Evolutionary conservation across 2,888 invertebrate species (phyloP), one percentile per base, ranked within the genome.

Genomic region (Salpingus planirostris): DNA sequence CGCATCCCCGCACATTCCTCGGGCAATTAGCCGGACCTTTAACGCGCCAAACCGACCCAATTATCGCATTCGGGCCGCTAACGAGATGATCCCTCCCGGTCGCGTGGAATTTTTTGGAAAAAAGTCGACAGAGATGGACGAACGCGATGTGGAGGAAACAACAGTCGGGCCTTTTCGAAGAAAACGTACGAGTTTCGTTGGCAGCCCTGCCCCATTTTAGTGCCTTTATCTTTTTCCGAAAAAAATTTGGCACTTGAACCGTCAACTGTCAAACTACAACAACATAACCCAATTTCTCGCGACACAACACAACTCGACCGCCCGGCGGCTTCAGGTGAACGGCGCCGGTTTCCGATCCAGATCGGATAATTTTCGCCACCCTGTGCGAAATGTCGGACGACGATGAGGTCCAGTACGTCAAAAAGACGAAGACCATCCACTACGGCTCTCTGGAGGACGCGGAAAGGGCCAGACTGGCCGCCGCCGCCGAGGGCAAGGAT

Each of bases 401-500:
- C 35, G 82, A 87, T 35, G 87, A 86, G 55, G 63, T 83, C 26
- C 66, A 76, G 26, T 74, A 81, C 38, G 71, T 79, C 0, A 87
- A 89, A 60, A 80, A 81, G 43, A 72, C 73, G 34, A 82, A 82
- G 60, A 78, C 78, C 1, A 73, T 91, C 28, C 87, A 91, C 56
- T 92, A 91, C 76, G 91, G 91, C 8, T 90, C 91, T 1, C 61
- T 92, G 55, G 92, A 92, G 60, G 90, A 90, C 54, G 70, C 75
- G 15, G 91, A 91, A 64, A 74, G 82, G 42, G 74, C 76, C 7
- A 71, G 87, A 33, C 65, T 84, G 52, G 72, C 74, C 11, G 70
- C 73, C 8, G 25, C 11, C 23, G 71, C 70, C 25, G 73, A 76
- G 27, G 74, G 74, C 1, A 73, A 72, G 27, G 75, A 74, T 1